These are phyloP conservation scores for Pygoscelis antarcticus DNA, from an alignment of 2,113 vertebrate genomes.

Conservation along the genomic window DNA sequence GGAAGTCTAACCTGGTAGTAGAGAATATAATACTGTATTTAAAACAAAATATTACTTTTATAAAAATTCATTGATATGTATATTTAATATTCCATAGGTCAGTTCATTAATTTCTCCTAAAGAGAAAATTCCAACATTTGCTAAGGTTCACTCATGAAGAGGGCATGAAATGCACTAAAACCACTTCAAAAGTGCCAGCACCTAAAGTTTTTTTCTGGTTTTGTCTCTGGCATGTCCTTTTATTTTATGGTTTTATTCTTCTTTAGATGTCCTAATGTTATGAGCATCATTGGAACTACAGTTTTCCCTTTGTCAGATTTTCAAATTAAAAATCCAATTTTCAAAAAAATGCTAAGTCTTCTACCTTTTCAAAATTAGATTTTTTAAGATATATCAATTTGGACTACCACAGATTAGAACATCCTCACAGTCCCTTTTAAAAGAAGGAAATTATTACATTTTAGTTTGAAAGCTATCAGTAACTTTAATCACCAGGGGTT, in stretches of 20 bases:
- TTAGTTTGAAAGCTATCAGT: background rate
- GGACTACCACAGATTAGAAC: background rate
- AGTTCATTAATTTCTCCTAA: background rate
- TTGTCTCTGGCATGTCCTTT: background rate
- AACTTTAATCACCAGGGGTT: background rate
- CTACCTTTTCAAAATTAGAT: background rate
- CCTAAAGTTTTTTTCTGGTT: background rate
- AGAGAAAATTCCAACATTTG: background rate
- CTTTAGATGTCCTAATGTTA: background rate
- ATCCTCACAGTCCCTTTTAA: background rate
- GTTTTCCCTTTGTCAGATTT: background rate
- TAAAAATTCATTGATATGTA: background rate
- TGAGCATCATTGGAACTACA: background rate
- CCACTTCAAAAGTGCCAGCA: background rate
- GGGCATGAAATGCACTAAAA: background rate
- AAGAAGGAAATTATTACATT: background rate
- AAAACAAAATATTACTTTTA: background rate
- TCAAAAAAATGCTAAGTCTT: background rate
- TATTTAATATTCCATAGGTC: background rate
- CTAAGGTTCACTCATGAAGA: background rate
- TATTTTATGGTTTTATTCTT: background rate
- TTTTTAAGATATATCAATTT: background rate
- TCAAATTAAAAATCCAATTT: background rate
- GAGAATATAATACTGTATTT: background rate
- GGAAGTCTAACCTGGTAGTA: constrained; percentile 63